Conservation (phyloP, 2,888 invertebrate genomes). For the Diloba caeruleocephala region DNA sequence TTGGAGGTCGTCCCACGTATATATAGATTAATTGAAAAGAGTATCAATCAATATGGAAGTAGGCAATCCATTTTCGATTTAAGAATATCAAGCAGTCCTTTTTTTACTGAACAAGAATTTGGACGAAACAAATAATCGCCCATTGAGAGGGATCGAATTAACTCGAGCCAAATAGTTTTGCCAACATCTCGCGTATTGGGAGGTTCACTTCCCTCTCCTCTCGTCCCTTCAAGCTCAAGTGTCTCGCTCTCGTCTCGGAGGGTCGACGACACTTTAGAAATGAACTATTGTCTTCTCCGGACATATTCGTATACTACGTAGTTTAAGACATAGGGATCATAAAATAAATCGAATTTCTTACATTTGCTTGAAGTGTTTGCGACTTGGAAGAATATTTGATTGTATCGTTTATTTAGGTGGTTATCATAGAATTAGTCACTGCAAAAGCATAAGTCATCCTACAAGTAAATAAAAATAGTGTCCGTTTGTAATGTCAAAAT, state of each 20-base stretch:
- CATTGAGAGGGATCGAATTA: conserved; percentile 10
- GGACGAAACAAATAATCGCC: neutral
- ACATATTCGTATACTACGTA: neutral
- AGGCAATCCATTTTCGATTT: neutral
- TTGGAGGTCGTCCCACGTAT: too few species aligned
- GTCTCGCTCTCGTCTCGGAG: neutral
- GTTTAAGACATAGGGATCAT: neutral
- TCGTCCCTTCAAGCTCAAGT: neutral
- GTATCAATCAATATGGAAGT: neutral
- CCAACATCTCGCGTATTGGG: conserved; percentile 1
- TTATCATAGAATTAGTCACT: too few species aligned
- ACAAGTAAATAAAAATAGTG: too few species aligned
- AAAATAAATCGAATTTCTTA: conserved; percentile 8
- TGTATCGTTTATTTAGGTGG: too few species aligned
- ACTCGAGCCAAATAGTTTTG: conserved; percentile 13
- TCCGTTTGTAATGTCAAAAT: too few species aligned
- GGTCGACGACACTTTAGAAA: neutral
- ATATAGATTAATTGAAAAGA: too few species aligned
- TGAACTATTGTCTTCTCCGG: conserved; percentile 2
- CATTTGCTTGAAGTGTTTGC: too few species aligned
- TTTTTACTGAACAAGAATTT: conserved; percentile 1
- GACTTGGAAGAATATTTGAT: too few species aligned
- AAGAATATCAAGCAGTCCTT: neutral
- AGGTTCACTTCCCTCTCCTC: neutral
- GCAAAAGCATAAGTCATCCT: too few species aligned